A percentile compares a stretch with the other conserved stretches of the same genome.
These are phyloP conservation scores for Aleiodes sp. DNA, from an alignment of 1,140 invertebrate species.

Conservation along the genomic window DNA sequence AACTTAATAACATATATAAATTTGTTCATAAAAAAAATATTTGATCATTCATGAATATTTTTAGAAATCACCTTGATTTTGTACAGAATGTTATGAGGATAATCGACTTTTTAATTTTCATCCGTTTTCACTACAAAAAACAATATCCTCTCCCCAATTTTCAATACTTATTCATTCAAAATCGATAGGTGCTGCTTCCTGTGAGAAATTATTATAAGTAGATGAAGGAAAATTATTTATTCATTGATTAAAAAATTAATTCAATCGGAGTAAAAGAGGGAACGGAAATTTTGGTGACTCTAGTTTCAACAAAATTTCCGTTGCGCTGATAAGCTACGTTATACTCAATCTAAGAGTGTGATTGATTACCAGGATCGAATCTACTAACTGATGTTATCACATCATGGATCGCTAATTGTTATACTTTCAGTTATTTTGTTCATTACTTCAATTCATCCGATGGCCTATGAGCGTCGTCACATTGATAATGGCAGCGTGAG, in stretches of 20 bases:
- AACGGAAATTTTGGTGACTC: too few relatives aligned
- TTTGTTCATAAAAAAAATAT: too few relatives aligned
- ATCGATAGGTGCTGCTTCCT: slow-evolving; percentile 35
- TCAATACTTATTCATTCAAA: background rate
- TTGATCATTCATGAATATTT: too few relatives aligned
- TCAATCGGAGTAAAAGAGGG: too few relatives aligned
- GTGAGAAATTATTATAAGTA: slow-evolving; percentile 21
- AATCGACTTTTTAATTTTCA: too few relatives aligned
- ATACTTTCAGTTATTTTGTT: background rate
- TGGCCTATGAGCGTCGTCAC: slow-evolving; percentile 14
- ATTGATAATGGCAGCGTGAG: slow-evolving; percentile 14
- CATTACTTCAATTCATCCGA: slow-evolving; percentile 32
- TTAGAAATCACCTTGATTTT: too few relatives aligned
- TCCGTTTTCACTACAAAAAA: background rate
- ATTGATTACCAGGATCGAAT: too few relatives aligned
- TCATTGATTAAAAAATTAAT: background rate
- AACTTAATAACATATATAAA: too few relatives aligned
- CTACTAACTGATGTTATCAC: slow-evolving; percentile 20
- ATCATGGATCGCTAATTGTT: slow-evolving; percentile 8
- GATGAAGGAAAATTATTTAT: background rate
- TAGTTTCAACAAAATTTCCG: too few relatives aligned
- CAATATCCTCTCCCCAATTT: background rate
- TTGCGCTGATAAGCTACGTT: too few relatives aligned
- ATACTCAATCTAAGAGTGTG: too few relatives aligned
- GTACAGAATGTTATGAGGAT: too few relatives aligned